Evolutionary conservation across 2,797 vertebrate genomes (phyloP).

Genomic region (Agapornis canus): DNA sequence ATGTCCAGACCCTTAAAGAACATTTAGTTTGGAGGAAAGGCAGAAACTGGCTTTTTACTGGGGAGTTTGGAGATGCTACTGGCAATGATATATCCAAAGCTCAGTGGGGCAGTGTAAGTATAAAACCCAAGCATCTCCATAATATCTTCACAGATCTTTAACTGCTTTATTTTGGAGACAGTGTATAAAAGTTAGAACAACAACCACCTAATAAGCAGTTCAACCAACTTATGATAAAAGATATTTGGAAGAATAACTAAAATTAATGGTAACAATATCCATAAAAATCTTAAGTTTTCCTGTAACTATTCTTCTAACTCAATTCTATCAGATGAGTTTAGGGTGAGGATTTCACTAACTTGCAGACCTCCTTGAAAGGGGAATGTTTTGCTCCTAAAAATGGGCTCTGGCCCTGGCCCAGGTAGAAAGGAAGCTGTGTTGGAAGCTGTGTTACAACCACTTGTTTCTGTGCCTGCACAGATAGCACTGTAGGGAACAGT

Average conservation of each 20-base stretch:
- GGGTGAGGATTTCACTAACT: neutral
- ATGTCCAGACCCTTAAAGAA: neutral
- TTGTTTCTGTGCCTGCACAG: neutral
- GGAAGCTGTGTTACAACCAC: rapidly evolving
- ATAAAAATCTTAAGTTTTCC: neutral
- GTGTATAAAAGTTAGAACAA: neutral
- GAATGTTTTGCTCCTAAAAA: neutral
- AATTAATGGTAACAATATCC: neutral
- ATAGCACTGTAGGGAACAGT: rapidly evolving
- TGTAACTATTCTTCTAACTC: neutral
- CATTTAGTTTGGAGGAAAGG: neutral
- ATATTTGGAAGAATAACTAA: neutral
- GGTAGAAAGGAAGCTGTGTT: neutral
- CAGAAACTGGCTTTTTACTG: neutral
- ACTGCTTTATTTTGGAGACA: neutral
- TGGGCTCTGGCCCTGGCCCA: neutral
- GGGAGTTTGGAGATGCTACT: neutral
- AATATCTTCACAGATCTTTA: neutral
- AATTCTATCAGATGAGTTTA: neutral
- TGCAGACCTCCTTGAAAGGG: neutral
- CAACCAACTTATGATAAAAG: no score
- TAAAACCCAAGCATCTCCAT: neutral
- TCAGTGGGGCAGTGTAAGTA: neutral
- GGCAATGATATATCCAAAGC: neutral
- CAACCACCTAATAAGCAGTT: no score